A percentile compares a stretch with the other conserved stretches of the same genome.
Evolutionary conservation across 2,797 vertebrate species (phyloP).

Genomic region (Chromis chromis): DNA sequence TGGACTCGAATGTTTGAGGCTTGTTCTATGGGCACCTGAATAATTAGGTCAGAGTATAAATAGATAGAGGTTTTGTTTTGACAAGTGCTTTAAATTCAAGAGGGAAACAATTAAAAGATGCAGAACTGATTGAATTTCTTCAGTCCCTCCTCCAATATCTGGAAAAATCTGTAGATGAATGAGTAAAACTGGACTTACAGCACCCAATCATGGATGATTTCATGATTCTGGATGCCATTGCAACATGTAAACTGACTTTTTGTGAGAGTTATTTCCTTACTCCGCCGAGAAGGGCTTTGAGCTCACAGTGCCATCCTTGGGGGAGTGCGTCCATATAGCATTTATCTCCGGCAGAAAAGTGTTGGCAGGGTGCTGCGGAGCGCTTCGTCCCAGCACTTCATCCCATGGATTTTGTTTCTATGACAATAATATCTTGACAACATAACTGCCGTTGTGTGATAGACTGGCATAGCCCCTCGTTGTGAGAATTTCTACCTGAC

Average conservation of each 20-base stretch:
- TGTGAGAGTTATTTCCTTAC: neutral
- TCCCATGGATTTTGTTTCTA: no score
- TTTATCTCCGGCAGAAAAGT: no score
- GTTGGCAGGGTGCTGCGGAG: no score
- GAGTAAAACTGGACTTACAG: no score
- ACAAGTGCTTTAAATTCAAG: neutral
- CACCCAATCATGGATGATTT: neutral
- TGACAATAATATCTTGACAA: no score
- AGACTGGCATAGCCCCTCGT: no score
- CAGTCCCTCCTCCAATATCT: no score
- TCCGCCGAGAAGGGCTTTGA: neutral
- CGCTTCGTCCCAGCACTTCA: no score
- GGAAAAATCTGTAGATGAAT: no score
- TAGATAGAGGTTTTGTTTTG: constrained; percentile 31
- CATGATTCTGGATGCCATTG: neutral
- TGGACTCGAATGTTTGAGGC: constrained; percentile 49
- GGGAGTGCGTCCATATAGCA: no score
- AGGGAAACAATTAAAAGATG: constrained; percentile 6
- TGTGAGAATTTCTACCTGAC: no score
- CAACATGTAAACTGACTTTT: neutral
- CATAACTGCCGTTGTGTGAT: no score
- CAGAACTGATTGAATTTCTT: neutral
- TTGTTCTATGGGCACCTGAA: constrained; percentile 48
- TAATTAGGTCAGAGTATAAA: constrained; percentile 72
- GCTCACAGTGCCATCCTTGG: neutral